A percentile compares a stretch with the other conserved stretches of the same genome.
These are phyloP conservation scores for Amphimedon queenslandica DNA, from an alignment of 37 sponge, comb jelly and placozoan species.

Conservation along the genomic window DNA sequence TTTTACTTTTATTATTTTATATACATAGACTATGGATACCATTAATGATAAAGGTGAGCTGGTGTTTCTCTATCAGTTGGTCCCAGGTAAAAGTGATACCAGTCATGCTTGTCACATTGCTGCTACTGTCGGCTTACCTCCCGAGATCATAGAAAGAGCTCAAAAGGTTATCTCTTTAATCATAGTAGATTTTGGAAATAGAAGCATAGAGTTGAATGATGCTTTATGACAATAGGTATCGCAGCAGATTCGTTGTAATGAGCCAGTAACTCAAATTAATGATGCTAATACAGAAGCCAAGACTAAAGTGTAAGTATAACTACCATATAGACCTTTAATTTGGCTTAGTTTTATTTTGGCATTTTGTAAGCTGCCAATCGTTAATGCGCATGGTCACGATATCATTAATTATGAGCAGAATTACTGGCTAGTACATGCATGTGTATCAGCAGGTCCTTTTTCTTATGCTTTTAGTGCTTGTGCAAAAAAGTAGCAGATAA, in stretches of 20 bases:
- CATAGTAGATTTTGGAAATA: neutral
- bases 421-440: too few species aligned
- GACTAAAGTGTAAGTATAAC: neutral
- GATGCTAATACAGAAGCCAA: neutral
- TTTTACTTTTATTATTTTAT: too few species aligned
- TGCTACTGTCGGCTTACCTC: constrained; percentile 61
- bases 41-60: constrained; percentile 72
- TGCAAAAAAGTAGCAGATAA: neutral
- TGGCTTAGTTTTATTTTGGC: too few species aligned
- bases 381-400: too few species aligned
- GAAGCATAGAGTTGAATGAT: neutral
- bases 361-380: too few species aligned
- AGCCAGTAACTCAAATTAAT: constrained; percentile 26
- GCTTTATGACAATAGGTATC: constrained; percentile 31
- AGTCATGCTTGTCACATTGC: constrained; percentile 94
- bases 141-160: constrained; percentile 61
- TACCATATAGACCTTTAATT: too few species aligned
- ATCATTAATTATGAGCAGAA: too few species aligned
- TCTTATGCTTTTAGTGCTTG: neutral
- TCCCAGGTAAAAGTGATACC: constrained; percentile 54
- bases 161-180: constrained; percentile 52
- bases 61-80: constrained; percentile 90
- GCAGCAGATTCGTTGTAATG: constrained; percentile 56
- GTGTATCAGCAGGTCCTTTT: too few species aligned
- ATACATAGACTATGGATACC: constrained; percentile 77